Evolutionary conservation across 1,140 invertebrate species (phyloP).

Genomic region (Reticulitermes speratus): DNA sequence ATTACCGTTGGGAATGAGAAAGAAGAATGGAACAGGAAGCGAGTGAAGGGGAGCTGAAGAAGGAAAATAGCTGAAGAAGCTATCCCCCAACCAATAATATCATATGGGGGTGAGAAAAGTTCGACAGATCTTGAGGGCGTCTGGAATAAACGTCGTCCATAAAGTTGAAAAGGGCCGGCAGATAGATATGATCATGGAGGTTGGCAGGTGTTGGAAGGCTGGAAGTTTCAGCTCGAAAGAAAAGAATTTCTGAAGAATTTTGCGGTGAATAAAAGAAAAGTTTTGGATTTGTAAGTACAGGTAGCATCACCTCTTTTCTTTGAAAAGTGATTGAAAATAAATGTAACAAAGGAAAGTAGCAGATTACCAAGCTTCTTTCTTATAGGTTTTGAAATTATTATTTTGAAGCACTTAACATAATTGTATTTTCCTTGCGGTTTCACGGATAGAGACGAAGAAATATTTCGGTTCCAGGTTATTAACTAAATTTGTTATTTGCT

Average conservation of each 20-base stretch:
- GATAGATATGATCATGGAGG: neutral
- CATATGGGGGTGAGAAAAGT: neutral
- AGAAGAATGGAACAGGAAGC: neutral
- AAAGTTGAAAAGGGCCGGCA: neutral
- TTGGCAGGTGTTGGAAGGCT: neutral
- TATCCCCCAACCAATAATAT: neutral
- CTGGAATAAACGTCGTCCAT: neutral
- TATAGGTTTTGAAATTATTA: no score
- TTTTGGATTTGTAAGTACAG: neutral
- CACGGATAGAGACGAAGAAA: no score
- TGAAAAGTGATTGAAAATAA: neutral
- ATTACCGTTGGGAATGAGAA: conserved; percentile 11
- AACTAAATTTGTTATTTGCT: no score
- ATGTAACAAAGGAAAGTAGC: neutral
- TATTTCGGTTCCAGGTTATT: no score
- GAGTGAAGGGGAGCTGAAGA: neutral
- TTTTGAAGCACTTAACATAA: no score
- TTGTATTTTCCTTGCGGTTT: no score
- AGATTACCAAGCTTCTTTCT: neutral
- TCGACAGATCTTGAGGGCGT: neutral
- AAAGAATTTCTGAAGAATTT: neutral
- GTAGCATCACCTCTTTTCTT: neutral
- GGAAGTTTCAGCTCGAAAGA: neutral
- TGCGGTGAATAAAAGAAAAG: neutral
- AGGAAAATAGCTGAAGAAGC: conserved; percentile 13